Evolutionary conservation across 53 echinoderm and acorn worm genomes (phyloP).

Genomic region (Temnopleurus reevesii): DNA sequence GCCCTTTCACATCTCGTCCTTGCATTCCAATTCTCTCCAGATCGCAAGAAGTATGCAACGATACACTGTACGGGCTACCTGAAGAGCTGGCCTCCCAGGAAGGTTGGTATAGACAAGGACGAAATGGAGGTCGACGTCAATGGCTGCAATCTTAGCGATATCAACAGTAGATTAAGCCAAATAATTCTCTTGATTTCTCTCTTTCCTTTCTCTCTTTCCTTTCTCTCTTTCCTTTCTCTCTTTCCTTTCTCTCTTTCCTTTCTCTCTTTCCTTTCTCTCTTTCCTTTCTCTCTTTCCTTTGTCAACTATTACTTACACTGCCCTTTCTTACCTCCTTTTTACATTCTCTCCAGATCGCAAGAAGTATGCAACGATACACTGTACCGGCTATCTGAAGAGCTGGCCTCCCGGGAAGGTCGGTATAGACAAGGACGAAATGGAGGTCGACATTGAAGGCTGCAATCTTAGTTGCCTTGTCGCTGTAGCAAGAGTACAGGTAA

Average conservation of each 20-base stretch:
- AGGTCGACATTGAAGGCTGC: constrained; percentile 76
- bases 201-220: too few species aligned
- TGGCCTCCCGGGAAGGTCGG: constrained; percentile 92
- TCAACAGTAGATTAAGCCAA: too few species aligned
- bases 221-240: too few species aligned
- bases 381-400: constrained; percentile 94
- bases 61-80: constrained; percentile 97
- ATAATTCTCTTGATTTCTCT: too few species aligned
- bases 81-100: constrained; percentile 92
- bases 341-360: constrained; percentile 70
- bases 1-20: not conserved
- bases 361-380: constrained; percentile 91
- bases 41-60: constrained; percentile 88
- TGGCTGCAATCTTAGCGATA: constrained; percentile 85
- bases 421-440: constrained; percentile 67
- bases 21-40: not conserved
- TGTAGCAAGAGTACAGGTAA: constrained; percentile 78
- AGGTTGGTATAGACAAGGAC: constrained; percentile 76
- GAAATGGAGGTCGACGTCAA: constrained; percentile 70
- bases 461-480: constrained; percentile 93
- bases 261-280: not conserved
- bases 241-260: too few species aligned
- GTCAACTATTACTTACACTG: too few species aligned
- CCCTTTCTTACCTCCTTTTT: too few species aligned
- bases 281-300: not conserved